Conservation (phyloP, 2,888 invertebrate genomes). For the Teleogryllus oceanicus region DNA sequence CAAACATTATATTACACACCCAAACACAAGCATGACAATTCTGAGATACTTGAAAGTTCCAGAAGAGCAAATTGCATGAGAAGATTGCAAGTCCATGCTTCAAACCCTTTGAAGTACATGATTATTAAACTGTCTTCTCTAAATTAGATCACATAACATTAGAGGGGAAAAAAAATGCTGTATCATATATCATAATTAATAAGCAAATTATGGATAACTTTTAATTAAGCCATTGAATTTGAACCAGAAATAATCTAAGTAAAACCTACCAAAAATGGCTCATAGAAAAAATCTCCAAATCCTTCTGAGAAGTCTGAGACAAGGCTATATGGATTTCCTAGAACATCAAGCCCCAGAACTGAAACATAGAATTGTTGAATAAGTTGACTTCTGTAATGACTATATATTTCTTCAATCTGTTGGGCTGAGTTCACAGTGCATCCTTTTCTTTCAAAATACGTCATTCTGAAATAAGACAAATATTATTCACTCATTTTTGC, state of each 20-base stretch:
- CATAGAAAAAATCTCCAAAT: constrained; percentile 59
- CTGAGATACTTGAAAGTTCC: no score
- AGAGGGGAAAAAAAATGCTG: not conserved
- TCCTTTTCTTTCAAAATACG: constrained; percentile 62
- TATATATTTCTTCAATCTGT: constrained; percentile 55
- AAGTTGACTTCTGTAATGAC: constrained; percentile 67
- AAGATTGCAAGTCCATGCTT: no score
- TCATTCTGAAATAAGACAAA: constrained; percentile 55
- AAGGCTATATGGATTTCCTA: constrained; percentile 73
- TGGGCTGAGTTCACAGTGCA: constrained; percentile 53
- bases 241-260: not conserved
- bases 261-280: constrained; percentile 56
- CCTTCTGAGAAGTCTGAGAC: constrained; percentile 61
- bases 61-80: no score
- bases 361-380: constrained; percentile 78
- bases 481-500: not conserved
- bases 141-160: not conserved
- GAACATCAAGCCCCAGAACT: constrained; percentile 70
- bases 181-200: not conserved
- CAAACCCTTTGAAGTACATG: no score
- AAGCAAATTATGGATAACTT: not conserved
- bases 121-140: no score
- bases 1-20: no score
- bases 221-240: not conserved
- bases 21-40: no score